Percentiles rank a stretch among this genome's conserved stretches.
These are phyloP conservation scores for Xiphophorus birchmanni DNA, from an alignment of 2,797 vertebrate genomes.

Conservation along the genomic window DNA sequence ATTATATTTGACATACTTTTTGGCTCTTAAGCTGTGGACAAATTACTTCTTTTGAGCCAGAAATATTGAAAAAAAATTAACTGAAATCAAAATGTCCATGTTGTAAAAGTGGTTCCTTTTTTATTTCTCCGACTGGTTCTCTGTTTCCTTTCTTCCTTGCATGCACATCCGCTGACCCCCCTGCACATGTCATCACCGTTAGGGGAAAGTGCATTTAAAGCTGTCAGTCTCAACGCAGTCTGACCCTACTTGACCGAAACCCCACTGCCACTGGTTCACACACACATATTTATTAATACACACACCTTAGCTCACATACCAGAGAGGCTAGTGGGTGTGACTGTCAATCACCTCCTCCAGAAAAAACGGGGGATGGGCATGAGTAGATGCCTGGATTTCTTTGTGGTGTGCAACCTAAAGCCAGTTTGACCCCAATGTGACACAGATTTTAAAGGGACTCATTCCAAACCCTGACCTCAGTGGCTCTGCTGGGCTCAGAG, in stretches of 20 bases:
- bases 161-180: conserved; percentile 8
- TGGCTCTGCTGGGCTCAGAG: conserved; percentile 68
- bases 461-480: conserved; percentile 52
- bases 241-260: conserved; percentile 67
- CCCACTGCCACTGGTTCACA: neutral
- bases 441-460: conserved; percentile 54
- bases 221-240: conserved; percentile 56
- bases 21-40: conserved; percentile 36
- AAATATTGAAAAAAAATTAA: conserved; percentile 36
- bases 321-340: conserved; percentile 60
- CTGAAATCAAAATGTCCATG: conserved; percentile 47
- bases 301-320: conserved; percentile 47
- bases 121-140: neutral
- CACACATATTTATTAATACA: conserved; percentile 12
- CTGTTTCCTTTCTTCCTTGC: neutral
- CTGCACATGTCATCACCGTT: conserved; percentile 30
- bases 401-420: conserved; percentile 67
- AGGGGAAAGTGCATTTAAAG: conserved; percentile 46
- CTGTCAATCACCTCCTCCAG: conserved; percentile 75
- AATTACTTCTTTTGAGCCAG: conserved; percentile 36
- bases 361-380: conserved; percentile 26
- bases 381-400: conserved; percentile 45
- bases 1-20: conserved; percentile 51
- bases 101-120: conserved; percentile 31
- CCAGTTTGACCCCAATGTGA: conserved; percentile 65